phyloP scores from a whole-genome alignment of 2,113 vertebrate species.

The Melanerpes aurifrons region DNA sequence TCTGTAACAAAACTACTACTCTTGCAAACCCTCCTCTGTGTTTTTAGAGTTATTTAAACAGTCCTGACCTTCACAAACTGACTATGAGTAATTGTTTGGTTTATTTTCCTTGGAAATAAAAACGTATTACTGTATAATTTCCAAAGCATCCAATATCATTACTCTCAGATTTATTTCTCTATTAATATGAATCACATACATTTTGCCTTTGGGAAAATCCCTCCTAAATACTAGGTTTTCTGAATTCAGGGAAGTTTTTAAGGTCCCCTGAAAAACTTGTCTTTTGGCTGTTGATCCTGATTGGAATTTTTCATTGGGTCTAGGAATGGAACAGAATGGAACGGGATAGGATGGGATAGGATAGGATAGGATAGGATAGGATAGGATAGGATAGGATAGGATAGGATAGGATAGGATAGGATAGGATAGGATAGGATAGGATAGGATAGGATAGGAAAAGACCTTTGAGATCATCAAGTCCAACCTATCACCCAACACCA shows the following conservation, averaged over 20 bases:
- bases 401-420: too few relatives aligned
- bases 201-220: not conserved
- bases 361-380: too few relatives aligned
- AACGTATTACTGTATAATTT: not conserved
- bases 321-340: not conserved
- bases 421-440: too few relatives aligned
- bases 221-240: not conserved
- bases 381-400: too few relatives aligned
- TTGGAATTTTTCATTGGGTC: not conserved
- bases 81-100: not conserved
- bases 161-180: not conserved
- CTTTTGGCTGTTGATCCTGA: not conserved
- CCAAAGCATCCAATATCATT: not conserved
- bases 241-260: not conserved
- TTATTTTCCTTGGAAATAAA: not conserved
- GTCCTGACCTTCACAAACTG: not conserved
- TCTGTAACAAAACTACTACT: not conserved
- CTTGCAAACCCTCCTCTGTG: not conserved
- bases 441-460: too few relatives aligned
- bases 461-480: too few relatives aligned
- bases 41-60: not conserved
- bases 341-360: too few relatives aligned
- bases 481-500: too few relatives aligned
- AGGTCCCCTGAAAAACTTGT: not conserved
- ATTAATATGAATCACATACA: not conserved